Percentiles rank a stretch among this genome's conserved stretches.
Evolutionary conservation across 2,113 vertebrate genomes (phyloP).

Genomic region (Nothoprocta perdicaria): DNA sequence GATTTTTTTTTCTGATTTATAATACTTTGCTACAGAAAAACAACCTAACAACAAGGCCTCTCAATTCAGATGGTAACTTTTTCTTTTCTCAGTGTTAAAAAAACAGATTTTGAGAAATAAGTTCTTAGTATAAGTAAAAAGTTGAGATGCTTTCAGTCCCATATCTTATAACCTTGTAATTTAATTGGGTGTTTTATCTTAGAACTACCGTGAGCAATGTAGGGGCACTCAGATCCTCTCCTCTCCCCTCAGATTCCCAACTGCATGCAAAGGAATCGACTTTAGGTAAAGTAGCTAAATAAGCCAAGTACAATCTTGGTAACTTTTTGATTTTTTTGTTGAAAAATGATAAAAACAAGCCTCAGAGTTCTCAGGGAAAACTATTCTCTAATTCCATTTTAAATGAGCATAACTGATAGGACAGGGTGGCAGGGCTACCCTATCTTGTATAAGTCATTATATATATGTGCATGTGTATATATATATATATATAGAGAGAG

Average conservation of each 20-base stretch:
- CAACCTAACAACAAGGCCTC: background rate
- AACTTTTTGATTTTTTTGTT: background rate
- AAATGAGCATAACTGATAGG: background rate
- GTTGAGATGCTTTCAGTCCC: background rate
- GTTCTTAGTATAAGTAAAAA: background rate
- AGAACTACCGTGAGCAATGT: background rate
- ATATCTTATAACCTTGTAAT: background rate
- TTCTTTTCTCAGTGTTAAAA: background rate
- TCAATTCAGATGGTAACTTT: background rate
- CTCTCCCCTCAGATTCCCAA: accelerated
- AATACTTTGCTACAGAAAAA: background rate
- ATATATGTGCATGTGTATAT: background rate
- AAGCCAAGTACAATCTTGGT: background rate
- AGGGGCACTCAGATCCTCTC: background rate
- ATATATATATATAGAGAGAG: too few relatives aligned
- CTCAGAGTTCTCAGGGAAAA: background rate
- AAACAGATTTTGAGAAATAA: background rate
- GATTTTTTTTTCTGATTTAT: background rate
- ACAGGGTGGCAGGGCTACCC: background rate
- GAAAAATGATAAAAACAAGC: background rate
- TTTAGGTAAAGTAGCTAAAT: accelerated
- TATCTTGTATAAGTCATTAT: background rate
- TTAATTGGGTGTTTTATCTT: background rate
- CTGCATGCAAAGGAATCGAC: background rate
- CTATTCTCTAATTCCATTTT: background rate